A percentile compares a stretch with the other conserved stretches of the same genome.
Conservation (phyloP, 2,797 vertebrate genomes). For the Sebastes glaucus region DNA sequence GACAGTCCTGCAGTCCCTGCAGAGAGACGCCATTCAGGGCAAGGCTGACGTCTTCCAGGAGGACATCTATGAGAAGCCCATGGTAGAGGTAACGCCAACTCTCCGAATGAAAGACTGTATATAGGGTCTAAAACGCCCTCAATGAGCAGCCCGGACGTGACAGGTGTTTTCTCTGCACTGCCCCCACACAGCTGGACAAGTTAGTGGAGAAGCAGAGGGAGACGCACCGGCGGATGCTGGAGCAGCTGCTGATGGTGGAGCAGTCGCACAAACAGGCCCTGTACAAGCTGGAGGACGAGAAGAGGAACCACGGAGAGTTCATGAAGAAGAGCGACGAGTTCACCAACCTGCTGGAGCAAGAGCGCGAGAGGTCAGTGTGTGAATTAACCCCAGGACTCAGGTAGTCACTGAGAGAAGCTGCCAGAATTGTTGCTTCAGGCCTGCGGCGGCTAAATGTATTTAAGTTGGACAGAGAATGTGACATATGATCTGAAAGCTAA, state of each 20-base stretch:
- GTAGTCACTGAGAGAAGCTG: neutral
- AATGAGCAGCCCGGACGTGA: neutral
- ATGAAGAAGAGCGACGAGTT: slow-evolving; percentile 95
- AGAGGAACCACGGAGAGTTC: slow-evolving; percentile 93
- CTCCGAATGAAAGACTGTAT: neutral
- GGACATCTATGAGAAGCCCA: slow-evolving; percentile 95
- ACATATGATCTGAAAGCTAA: slow-evolving; percentile 2
- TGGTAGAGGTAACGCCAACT: slow-evolving; percentile 88
- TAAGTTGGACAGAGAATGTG: neutral
- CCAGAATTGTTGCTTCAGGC: neutral
- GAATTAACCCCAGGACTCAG: neutral
- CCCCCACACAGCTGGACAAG: slow-evolving; percentile 89
- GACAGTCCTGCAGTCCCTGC: slow-evolving; percentile 93
- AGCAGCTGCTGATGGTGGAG: slow-evolving; percentile 93
- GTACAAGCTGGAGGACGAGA: slow-evolving; percentile 91
- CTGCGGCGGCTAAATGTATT: neutral
- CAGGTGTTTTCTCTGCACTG: slow-evolving; percentile 5
- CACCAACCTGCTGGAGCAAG: slow-evolving; percentile 94
- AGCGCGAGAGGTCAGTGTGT: slow-evolving; percentile 89
- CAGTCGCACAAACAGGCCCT: slow-evolving; percentile 92
- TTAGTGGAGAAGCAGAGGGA: slow-evolving; percentile 93
- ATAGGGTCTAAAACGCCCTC: neutral
- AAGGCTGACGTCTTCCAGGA: slow-evolving; percentile 87
- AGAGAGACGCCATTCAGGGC: slow-evolving; percentile 91
- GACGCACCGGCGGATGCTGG: slow-evolving; percentile 90